Percentiles rank a stretch among this genome's conserved stretches.
phyloP scores from a whole-genome alignment of 1,140 invertebrate genomes.

The Anoplophora glabripennis region DNA sequence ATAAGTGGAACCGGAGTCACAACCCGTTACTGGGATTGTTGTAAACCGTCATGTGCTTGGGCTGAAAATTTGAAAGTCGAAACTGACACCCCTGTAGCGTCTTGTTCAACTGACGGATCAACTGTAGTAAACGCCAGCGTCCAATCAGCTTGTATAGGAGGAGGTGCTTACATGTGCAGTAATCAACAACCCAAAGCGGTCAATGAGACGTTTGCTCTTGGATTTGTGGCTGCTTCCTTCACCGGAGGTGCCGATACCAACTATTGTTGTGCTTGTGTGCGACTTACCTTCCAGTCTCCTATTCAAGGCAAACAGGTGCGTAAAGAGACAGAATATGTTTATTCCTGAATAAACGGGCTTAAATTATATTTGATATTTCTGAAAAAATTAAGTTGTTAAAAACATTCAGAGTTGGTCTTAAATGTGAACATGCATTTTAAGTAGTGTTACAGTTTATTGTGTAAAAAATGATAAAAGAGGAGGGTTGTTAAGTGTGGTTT shows the following conservation, averaged over 20 bases:
- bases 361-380: too few species aligned
- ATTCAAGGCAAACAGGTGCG: constrained; percentile 15
- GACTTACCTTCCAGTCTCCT: constrained; percentile 12
- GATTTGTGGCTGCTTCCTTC: constrained; percentile 28
- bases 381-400: too few species aligned
- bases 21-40: constrained; percentile 30
- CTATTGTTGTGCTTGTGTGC: constrained; percentile 20
- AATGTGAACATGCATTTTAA: too few species aligned
- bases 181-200: constrained; percentile 20
- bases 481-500: too few species aligned
- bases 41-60: constrained; percentile 30
- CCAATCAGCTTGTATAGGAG: constrained; percentile 20
- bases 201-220: constrained; percentile 17
- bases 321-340: too few species aligned
- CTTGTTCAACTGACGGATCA: constrained; percentile 19
- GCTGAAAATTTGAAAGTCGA: constrained; percentile 18
- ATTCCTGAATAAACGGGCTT: too few species aligned
- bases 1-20: constrained; percentile 23
- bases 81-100: constrained; percentile 4
- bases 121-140: constrained; percentile 12
- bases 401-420: too few species aligned
- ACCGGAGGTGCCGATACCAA: constrained; percentile 19
- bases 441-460: too few species aligned
- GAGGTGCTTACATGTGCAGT: constrained; percentile 22
- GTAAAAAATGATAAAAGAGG: too few species aligned